These are phyloP conservation scores for Lytechinus pictus DNA, from an alignment of 35 echinoderm and acorn worm genomes.

Conservation along the genomic window DNA sequence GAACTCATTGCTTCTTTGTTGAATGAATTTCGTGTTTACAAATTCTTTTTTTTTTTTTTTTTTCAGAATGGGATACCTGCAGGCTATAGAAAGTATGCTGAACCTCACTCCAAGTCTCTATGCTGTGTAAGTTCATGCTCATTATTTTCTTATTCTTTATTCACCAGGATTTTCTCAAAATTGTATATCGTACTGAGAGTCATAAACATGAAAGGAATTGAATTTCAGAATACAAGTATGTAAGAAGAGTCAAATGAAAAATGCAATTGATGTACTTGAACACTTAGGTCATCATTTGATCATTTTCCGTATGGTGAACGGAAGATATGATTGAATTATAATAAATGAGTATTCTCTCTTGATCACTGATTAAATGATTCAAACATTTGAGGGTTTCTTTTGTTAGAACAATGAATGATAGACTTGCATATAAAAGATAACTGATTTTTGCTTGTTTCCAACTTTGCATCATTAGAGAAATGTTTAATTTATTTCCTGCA, in stretches of 20 bases:
- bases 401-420: not conserved
- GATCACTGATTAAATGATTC: not conserved
- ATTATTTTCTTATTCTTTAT: not conserved
- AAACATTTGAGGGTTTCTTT: not conserved
- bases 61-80: not conserved
- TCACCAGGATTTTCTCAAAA: too few relatives aligned
- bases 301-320: not conserved
- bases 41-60: not conserved
- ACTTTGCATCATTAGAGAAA: too few relatives aligned
- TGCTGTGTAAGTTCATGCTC: not conserved
- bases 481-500: too few relatives aligned
- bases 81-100: not conserved
- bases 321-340: not conserved
- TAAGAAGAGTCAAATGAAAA: too few relatives aligned
- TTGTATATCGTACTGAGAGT: too few relatives aligned
- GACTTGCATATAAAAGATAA: too few relatives aligned
- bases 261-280: not conserved
- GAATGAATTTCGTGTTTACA: too few relatives aligned
- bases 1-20: too few relatives aligned
- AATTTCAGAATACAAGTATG: not conserved
- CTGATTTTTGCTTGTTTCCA: too few relatives aligned
- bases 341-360: not conserved
- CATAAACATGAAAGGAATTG: not conserved
- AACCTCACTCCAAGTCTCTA: not conserved
- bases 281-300: not conserved